Evolutionary conservation across 2,113 vertebrate species (phyloP), one percentile per base, ranked within the genome.

Genomic region (Nothoprocta pentlandii): DNA sequence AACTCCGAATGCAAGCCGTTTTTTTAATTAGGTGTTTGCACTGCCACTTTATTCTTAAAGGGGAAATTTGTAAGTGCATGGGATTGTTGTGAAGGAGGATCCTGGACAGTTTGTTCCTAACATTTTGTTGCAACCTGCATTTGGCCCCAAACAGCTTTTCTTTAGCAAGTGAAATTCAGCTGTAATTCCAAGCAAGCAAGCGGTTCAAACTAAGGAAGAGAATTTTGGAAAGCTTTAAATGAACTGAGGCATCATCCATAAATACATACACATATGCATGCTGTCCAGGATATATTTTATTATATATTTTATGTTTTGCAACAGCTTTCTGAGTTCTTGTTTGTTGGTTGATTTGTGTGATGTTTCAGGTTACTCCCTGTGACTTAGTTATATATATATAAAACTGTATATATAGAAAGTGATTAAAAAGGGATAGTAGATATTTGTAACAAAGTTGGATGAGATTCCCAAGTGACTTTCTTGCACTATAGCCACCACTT

Each of bases 11-110:
- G 96, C 92, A 97, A 97, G 95, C 92, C 53, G 94, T 89, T 97
- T 97, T 96, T 96, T 97, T 96, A 97, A 98, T 96, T 96, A 97
- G 96, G 94, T 97, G 96, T 97, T 97, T 97, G 96, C 95, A 84
- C 92, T 89, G 94, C 95, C 93, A 95, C 91, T 97, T 97, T 95
- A 91, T 96, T 96, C 96, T 95, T 96, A 88, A 94, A 96, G 91
- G 91, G 85, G 92, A 97, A 94, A 96, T 97, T 85, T 93, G 87
- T 78, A 83, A 95, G 89, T 30, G 14, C 51, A 22, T 85, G 94
- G 90, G 85, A 93, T 87, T 91, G 74, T 87, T 95, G 85, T 93
- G 95, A 97, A 96, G 90, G 92, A 85, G 80, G 90, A 95, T 84
- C 88, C 63, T 41, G 74, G 76, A 94, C 94, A 56, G 91, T 77